phyloP scores from a whole-genome alignment of 2,888 invertebrate species.

The Aleiodes alternator region DNA sequence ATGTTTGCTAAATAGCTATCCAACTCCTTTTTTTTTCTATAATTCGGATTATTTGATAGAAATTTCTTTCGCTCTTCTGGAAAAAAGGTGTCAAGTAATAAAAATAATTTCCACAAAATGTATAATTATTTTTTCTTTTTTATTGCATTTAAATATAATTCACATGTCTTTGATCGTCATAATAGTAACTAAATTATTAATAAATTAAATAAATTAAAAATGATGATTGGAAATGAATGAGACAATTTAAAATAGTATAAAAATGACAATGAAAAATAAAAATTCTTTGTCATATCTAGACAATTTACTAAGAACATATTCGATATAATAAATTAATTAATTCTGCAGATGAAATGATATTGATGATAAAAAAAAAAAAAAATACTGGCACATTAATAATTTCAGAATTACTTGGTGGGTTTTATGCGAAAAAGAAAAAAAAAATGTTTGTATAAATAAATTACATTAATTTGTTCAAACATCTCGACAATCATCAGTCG shows the following conservation, averaged over 20 bases:
- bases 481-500: slow-evolving; percentile 33
- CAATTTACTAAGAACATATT: too few species aligned
- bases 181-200: background rate
- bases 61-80: too few species aligned
- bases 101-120: slow-evolving; percentile 1
- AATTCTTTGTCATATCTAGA: too few species aligned
- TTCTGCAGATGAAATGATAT: background rate
- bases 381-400: slow-evolving; percentile 15
- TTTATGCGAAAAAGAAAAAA: background rate
- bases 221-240: too few species aligned
- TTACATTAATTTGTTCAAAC: background rate
- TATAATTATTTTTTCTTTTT: background rate
- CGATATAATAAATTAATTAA: too few species aligned
- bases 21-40: too few species aligned
- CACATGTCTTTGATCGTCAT: slow-evolving; percentile 12
- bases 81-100: background rate
- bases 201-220: slow-evolving; percentile 31
- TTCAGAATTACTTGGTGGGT: background rate
- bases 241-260: too few species aligned
- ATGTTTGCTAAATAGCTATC: too few species aligned
- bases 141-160: slow-evolving; percentile 29
- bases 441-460: slow-evolving; percentile 9
- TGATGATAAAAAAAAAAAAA: background rate
- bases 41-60: too few species aligned
- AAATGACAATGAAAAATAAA: too few species aligned